A percentile compares a stretch with the other conserved stretches of the same genome.
These are phyloP conservation scores for Lamellibrachia columna DNA, from an alignment of 2,888 invertebrate species.

Conservation along the genomic window DNA sequence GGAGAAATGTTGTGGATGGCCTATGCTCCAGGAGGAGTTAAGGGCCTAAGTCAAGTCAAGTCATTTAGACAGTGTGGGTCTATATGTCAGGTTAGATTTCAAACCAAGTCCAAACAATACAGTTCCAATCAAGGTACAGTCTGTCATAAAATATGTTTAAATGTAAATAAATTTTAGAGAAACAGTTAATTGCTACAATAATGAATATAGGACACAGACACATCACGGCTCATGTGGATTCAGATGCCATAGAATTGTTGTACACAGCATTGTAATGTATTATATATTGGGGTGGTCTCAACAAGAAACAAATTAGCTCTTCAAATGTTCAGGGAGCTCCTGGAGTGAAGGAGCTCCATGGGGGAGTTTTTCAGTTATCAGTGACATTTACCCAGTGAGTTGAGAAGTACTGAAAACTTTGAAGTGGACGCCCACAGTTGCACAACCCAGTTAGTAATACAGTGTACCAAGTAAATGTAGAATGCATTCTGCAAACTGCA, in stretches of 20 bases:
- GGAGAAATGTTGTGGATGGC: no score
- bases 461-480: not conserved
- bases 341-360: not conserved
- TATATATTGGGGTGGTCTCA: not conserved
- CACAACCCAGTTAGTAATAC: not conserved
- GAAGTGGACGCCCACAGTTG: not conserved
- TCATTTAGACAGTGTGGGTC: not conserved
- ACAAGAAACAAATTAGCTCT: not conserved
- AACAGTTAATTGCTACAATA: not conserved
- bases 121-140: not conserved
- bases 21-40: no score
- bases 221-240: not conserved
- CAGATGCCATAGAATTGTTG: not conserved
- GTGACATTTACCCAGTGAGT: not conserved
- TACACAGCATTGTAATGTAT: not conserved
- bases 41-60: not conserved
- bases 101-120: not conserved
- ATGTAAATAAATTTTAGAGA: not conserved
- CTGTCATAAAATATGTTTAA: not conserved
- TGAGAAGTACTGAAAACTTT: not conserved
- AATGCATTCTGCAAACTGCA: not conserved
- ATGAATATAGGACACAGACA: not conserved
- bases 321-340: not conserved
- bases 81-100: not conserved
- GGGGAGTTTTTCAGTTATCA: not conserved